Evolutionary conservation across 2,113 vertebrate genomes (phyloP), one percentile per base, ranked within the genome.

Genomic region (Andinoacara biseriatus): DNA sequence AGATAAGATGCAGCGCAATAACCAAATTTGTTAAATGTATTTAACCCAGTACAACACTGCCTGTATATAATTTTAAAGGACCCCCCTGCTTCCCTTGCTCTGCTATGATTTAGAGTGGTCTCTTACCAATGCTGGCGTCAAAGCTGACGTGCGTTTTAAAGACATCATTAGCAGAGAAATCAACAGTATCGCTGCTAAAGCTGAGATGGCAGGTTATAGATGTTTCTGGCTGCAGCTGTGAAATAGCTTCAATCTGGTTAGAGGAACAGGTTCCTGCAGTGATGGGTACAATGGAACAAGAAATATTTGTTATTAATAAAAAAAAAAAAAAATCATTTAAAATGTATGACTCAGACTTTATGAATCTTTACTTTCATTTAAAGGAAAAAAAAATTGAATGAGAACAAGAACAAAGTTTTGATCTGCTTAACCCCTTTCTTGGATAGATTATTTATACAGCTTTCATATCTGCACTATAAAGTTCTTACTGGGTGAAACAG

Each of bases 211-310:
- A 99, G 83, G 72, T 90, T 80, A 99, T 63, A 52, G 95, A 91
- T 10, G 95, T 94, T 58, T 98, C 96, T 1, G 98, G 98, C 0
- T 88, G 95, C 78, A 98, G 92, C 11, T 93, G 90, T 31, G 91
- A 46, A 17, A 99, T 94, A 29, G 92, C 95, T 38, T 96, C 95
- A 18, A 87, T 86, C 90, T 99, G 98, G 46, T 91, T 74, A 2
- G 95, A 78, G 1, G 95, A 96, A 77, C 98, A 99, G 29, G 95
- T 94, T 24, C 97, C 98, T 99, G 74, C 76, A 58, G 63, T 58
- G 63, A 2, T 76, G 26, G 85, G 13, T 18, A 80, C 38, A 77
- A 26, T 10, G 9, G 4, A 31, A 56, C 26, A 1, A 74, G 46
- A 74, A 14, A 58, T 1, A 22, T 54, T 15, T 72, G 33, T 10